phyloP scores from a whole-genome alignment of 1,140 invertebrate species.

The Holotrichia oblita region DNA sequence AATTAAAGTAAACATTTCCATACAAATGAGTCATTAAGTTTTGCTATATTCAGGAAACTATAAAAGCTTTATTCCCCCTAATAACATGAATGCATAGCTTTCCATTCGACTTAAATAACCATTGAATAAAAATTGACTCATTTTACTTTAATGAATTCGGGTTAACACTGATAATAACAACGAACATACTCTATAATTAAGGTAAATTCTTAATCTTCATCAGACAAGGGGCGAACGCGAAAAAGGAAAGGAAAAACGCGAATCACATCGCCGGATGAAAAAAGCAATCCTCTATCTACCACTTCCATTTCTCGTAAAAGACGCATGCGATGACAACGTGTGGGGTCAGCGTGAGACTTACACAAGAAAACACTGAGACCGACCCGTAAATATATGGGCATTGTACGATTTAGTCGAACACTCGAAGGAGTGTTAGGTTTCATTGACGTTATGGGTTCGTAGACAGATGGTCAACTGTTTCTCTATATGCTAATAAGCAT shows the following conservation, averaged over 20 bases:
- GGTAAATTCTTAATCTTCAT: conserved; percentile 18
- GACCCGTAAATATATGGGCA: conserved; percentile 26
- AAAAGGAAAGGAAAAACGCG: conserved; percentile 7
- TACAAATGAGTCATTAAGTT: too few relatives aligned
- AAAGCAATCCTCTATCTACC: conserved; percentile 22
- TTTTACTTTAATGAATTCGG: conserved; percentile 8
- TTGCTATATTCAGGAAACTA: too few relatives aligned
- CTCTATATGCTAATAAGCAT: conserved; percentile 26
- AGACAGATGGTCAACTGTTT: conserved; percentile 32
- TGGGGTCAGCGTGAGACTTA: conserved; percentile 29
- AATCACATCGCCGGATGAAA: conserved; percentile 11
- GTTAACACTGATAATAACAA: conserved; percentile 1
- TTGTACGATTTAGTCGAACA: conserved; percentile 27
- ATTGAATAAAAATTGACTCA: background rate
- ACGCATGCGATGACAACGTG: conserved; percentile 34
- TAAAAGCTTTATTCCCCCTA: too few relatives aligned
- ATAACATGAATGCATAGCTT: too few relatives aligned
- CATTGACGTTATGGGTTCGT: conserved; percentile 20
- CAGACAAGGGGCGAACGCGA: background rate
- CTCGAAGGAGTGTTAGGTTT: conserved; percentile 33
- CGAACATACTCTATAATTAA: background rate
- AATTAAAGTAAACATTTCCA: too few relatives aligned
- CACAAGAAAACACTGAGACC: conserved; percentile 24
- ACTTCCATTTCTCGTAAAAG: conserved; percentile 6
- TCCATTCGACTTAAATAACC: too few relatives aligned